phyloP scores from a whole-genome alignment of 2,888 invertebrate species.

The Ectropis crepuscularia region DNA sequence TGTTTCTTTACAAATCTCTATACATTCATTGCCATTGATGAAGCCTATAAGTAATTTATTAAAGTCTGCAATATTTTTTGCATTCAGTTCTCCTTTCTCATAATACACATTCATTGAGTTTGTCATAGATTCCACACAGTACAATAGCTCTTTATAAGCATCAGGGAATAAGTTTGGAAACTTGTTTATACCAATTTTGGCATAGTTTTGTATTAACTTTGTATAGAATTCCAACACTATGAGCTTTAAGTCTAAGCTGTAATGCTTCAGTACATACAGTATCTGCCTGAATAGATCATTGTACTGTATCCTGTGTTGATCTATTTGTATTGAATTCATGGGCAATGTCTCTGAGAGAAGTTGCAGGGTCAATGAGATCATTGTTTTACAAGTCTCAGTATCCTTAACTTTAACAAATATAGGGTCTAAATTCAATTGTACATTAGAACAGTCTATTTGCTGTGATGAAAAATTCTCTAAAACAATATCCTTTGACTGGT shows the following conservation, averaged over 20 bases:
- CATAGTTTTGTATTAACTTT: constrained; percentile 62
- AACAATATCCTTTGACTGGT: constrained; percentile 45
- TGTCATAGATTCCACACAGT: constrained; percentile 59
- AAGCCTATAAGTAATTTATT: constrained; percentile 55
- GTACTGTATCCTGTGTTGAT: constrained; percentile 50
- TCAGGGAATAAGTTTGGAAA: constrained; percentile 59
- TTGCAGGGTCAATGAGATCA: constrained; percentile 67
- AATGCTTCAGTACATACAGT: constrained; percentile 65
- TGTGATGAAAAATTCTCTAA: constrained; percentile 78
- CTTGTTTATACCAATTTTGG: constrained; percentile 54
- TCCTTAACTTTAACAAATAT: constrained; percentile 69
- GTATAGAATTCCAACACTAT: constrained; percentile 65
- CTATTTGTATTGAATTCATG: constrained; percentile 59
- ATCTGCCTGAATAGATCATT: constrained; percentile 55
- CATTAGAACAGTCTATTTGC: constrained; percentile 65
- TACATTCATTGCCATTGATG: constrained; percentile 48
- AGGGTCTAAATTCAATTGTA: constrained; percentile 70
- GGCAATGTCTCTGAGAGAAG: constrained; percentile 70
- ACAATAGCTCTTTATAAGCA: constrained; percentile 55
- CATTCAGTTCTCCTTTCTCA: constrained; percentile 65
- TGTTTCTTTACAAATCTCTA: constrained; percentile 43
- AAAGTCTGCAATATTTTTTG: constrained; percentile 54
- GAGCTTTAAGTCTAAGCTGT: constrained; percentile 69
- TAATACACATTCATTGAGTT: constrained; percentile 59
- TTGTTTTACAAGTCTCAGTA: constrained; percentile 61